phyloP scores from a whole-genome alignment of 1,140 invertebrate genomes.

The Wiebesia pumilae region DNA sequence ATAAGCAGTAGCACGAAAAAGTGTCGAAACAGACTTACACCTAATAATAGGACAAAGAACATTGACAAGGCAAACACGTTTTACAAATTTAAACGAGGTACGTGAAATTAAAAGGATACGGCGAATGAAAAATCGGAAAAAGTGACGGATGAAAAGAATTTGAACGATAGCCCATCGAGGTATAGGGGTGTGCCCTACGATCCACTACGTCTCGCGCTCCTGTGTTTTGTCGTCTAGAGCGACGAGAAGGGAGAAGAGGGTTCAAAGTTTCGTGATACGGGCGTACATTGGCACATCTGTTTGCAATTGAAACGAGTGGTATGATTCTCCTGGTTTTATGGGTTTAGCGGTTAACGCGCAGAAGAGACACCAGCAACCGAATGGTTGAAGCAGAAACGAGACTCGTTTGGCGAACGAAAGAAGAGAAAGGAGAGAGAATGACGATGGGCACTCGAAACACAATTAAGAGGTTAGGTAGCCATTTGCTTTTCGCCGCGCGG shows the following conservation, averaged over 20 bases:
- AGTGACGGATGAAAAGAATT: slow-evolving; percentile 60
- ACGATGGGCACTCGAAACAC: slow-evolving; percentile 39
- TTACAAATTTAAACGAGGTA: slow-evolving; percentile 7
- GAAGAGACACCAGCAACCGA: slow-evolving; percentile 15
- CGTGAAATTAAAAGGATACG: slow-evolving; percentile 12
- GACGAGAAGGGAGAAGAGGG: slow-evolving; percentile 35
- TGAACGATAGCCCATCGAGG: slow-evolving; percentile 62
- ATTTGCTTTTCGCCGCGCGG: slow-evolving; percentile 12
- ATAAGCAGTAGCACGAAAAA: background rate
- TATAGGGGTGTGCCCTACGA: slow-evolving; percentile 53
- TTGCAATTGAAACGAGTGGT: slow-evolving; percentile 70
- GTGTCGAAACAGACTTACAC: background rate
- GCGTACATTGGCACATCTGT: slow-evolving; percentile 65
- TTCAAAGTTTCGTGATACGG: slow-evolving; percentile 52
- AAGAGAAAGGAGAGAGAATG: background rate
- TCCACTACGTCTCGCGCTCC: background rate
- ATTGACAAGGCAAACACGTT: background rate
- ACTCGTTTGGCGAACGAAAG: background rate
- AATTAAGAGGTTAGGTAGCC: slow-evolving; percentile 48
- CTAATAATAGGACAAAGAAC: background rate
- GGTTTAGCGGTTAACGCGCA: slow-evolving; percentile 56
- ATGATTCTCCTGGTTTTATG: slow-evolving; percentile 60
- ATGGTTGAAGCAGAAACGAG: background rate
- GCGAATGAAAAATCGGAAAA: slow-evolving; percentile 50
- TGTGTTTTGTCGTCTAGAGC: background rate